Conservation (phyloP, 2,888 invertebrate species). For the Germaria angustata region DNA sequence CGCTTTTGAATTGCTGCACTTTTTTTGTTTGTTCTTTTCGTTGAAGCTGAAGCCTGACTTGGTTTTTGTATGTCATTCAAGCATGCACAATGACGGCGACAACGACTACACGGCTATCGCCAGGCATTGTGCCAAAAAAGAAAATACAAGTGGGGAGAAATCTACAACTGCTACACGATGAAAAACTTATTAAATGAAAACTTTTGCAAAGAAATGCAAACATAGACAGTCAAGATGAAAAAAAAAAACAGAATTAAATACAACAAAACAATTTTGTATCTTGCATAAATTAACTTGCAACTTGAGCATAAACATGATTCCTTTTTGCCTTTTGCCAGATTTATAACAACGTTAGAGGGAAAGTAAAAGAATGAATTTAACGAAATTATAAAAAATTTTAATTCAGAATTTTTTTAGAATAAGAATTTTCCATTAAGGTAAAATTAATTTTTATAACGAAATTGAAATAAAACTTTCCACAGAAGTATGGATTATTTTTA, state of each 20-base stretch:
- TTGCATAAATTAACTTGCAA: slow-evolving; percentile 67
- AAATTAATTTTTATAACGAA: no score
- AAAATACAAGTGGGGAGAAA: neutral
- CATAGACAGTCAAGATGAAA: slow-evolving; percentile 12
- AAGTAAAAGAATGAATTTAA: neutral
- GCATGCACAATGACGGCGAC: slow-evolving; percentile 46
- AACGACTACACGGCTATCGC: neutral
- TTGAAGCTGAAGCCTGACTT: slow-evolving; percentile 48
- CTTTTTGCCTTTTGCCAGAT: slow-evolving; percentile 27
- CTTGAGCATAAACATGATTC: slow-evolving; percentile 59
- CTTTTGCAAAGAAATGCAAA: slow-evolving; percentile 44
- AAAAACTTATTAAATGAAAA: slow-evolving; percentile 46
- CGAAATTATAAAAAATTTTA: neutral
- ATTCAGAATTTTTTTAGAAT: neutral
- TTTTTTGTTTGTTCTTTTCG: neutral
- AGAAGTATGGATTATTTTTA: no score
- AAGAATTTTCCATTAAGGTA: no score
- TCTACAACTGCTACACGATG: slow-evolving; percentile 15
- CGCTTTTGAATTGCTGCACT: slow-evolving; percentile 48
- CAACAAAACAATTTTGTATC: slow-evolving; percentile 65
- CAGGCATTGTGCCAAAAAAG: slow-evolving; percentile 47
- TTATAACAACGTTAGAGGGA: slow-evolving; percentile 13
- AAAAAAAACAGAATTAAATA: slow-evolving; percentile 23
- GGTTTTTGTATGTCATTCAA: slow-evolving; percentile 52
- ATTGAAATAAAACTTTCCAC: no score